These are phyloP conservation scores for Bombylius major DNA, from an alignment of 2,888 invertebrate genomes.

Conservation along the genomic window DNA sequence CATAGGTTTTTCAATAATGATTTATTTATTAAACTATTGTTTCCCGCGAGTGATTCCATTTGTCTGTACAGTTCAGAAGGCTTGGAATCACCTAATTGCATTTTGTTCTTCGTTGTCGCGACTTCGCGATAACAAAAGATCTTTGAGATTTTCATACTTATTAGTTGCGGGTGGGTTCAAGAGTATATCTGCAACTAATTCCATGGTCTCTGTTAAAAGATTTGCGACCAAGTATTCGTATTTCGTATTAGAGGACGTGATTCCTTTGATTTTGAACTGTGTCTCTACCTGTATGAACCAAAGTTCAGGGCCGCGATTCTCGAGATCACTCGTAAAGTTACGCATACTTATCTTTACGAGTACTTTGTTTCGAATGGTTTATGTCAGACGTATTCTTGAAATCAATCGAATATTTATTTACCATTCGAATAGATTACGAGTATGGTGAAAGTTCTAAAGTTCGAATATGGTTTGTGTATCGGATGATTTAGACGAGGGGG, in stretches of 20 bases:
- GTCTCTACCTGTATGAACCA: slow-evolving; percentile 5
- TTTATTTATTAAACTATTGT: neutral
- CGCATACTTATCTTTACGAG: too few species aligned
- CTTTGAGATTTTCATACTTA: slow-evolving; percentile 4
- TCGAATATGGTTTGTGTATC: too few species aligned
- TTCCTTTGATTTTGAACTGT: neutral
- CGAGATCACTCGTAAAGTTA: too few species aligned
- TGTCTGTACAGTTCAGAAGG: neutral
- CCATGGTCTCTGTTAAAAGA: neutral
- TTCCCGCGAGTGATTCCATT: neutral
- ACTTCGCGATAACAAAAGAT: neutral
- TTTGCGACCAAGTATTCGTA: slow-evolving; percentile 1
- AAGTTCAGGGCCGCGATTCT: too few species aligned
- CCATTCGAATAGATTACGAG: too few species aligned
- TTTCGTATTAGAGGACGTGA: slow-evolving; percentile 1
- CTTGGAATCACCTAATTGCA: neutral
- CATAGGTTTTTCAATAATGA: neutral
- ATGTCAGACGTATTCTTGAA: too few species aligned
- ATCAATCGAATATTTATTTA: too few species aligned
- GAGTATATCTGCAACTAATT: slow-evolving; percentile 1
- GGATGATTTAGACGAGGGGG: too few species aligned
- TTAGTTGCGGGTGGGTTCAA: neutral
- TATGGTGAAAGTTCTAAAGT: too few species aligned
- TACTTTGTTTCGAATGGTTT: too few species aligned
- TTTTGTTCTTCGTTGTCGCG: slow-evolving; percentile 1